These are phyloP conservation scores for Caranx ignobilis DNA, from an alignment of 2,113 vertebrate species.

Conservation along the genomic window DNA sequence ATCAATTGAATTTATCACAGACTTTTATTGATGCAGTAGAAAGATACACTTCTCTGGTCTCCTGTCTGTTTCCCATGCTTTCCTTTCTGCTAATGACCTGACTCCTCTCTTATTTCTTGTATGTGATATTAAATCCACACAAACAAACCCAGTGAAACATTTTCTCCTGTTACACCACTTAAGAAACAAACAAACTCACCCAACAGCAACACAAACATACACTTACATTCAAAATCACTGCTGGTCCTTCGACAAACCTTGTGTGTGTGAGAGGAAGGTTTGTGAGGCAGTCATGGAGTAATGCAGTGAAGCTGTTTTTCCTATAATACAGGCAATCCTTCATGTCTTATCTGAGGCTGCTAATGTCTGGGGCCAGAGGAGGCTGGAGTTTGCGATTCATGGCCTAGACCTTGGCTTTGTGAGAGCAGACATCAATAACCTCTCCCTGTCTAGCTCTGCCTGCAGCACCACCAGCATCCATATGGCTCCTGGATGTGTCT, in stretches of 20 bases:
- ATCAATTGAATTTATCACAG: neutral
- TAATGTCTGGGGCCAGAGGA: constrained; percentile 86
- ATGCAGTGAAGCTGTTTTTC: constrained; percentile 69
- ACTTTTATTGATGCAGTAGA: constrained; percentile 1
- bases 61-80: neutral
- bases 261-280: neutral
- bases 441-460: constrained; percentile 74
- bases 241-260: neutral
- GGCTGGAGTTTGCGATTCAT: constrained; percentile 84
- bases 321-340: constrained; percentile 85
- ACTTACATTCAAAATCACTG: constrained; percentile 3
- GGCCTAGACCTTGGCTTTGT: constrained; percentile 88
- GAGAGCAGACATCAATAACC: constrained; percentile 89
- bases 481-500: constrained; percentile 52
- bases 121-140: constrained; percentile 23
- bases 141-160: neutral
- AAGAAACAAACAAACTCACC: neutral
- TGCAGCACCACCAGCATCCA: constrained; percentile 74
- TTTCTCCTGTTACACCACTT: neutral
- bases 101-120: constrained; percentile 3
- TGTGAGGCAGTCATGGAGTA: constrained; percentile 12
- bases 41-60: neutral
- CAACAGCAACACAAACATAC: constrained; percentile 13
- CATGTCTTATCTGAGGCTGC: constrained; percentile 85
- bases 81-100: neutral